Evolutionary conservation across 2,113 vertebrate species (phyloP).

Genomic region (Odobenus rosmarus): DNA sequence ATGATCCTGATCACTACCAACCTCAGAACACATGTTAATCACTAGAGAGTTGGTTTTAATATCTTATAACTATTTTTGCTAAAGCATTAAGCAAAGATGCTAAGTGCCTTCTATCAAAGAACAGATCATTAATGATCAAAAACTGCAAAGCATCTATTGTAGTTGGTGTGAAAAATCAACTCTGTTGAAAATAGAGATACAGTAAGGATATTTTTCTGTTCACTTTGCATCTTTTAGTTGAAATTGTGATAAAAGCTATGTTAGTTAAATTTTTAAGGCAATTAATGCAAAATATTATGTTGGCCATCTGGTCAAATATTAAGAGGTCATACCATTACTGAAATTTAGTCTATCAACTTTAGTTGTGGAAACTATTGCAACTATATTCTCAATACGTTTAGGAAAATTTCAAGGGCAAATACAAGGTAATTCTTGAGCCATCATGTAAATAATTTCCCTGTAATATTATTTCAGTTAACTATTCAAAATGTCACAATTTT

Average conservation of each 20-base stretch:
- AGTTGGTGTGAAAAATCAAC: not conserved
- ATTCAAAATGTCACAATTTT: conserved; percentile 25
- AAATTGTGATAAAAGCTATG: conserved; percentile 71
- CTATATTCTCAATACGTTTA: conserved; percentile 60
- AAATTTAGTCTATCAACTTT: conserved; percentile 66
- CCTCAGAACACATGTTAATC: not conserved
- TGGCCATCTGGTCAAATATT: conserved; percentile 72
- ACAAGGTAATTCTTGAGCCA: conserved; percentile 42
- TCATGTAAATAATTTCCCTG: conserved; percentile 59
- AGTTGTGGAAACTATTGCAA: conserved; percentile 66
- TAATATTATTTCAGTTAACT: conserved; percentile 58
- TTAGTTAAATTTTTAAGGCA: conserved; percentile 59
- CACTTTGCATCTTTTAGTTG: conserved; percentile 73
- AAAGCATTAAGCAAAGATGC: not conserved
- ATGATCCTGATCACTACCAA: not conserved
- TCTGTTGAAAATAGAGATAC: conserved; percentile 42
- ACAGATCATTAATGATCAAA: not conserved
- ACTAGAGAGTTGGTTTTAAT: not conserved
- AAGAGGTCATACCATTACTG: conserved; percentile 66
- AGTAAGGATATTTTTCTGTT: conserved; percentile 29
- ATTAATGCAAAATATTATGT: conserved; percentile 63
- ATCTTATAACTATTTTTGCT: not conserved
- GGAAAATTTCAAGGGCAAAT: conserved; percentile 46
- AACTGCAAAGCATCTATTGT: not conserved
- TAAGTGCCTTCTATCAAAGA: not conserved